Base-by-base conservation (phyloP, 1,140 invertebrate species). In the Cylas formicarius region DNA sequence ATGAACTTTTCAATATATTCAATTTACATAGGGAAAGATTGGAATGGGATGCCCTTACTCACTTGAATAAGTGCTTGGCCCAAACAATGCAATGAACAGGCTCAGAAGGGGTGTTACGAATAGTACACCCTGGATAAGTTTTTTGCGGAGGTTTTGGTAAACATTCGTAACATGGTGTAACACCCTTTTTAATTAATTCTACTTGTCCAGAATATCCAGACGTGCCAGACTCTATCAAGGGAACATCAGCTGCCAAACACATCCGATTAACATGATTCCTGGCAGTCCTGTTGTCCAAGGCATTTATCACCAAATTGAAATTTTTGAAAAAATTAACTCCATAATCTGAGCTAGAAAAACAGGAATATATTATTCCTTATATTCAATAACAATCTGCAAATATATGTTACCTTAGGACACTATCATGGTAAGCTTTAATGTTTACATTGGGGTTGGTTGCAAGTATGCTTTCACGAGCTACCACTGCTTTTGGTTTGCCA, bases 21-120 rank as follows among this genome's bases (percentile, higher is more conserved):
- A 37, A 21, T 2, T 7, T 35, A 37, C 10, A 44, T 9, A 39
- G 11, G 3, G 14, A 24, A 27, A 8, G 10, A 9, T 26, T n/a
- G 13, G 13, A 16, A 33, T 16, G 11, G 22, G 4, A 24, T n/a
- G n/a, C n/a, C n/a, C n/a, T n/a, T n/a, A 71, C 78, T 76, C 72
- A 91, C 87, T 97, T 98, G 65, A 98, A 99, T 10, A 99, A 74
- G 77, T 97, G 92, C 67, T 99, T 99, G 0, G 93, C 87, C 97
- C 97, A 99, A 2, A 99, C 92, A 57, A 99, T 94, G 64, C 97
- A 99, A 68, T 99, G 97, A 55, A 99, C 96, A 0, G 92, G 89
- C 66, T 98, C 94, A 9, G 93, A 97, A n/a, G 97, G 97, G 4
- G 97, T 99, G 62, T 99, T 99, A 32, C 97, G 75, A 53, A 99